Evolutionary conservation across 2,113 vertebrate species (phyloP).

Genomic region (Rhegmatorhina hoffmannsi): DNA sequence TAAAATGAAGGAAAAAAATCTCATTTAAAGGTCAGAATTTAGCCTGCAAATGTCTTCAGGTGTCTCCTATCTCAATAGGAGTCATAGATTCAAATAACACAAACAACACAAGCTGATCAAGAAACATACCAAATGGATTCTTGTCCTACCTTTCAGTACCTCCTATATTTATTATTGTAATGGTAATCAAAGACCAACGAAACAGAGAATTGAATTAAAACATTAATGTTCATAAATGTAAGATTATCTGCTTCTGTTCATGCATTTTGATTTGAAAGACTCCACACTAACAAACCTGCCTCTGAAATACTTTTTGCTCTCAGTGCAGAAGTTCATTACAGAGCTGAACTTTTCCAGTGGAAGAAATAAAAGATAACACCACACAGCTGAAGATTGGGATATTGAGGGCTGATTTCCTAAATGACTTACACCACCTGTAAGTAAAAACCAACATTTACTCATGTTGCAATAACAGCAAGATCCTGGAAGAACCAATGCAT

Average conservation of each 20-base stretch:
- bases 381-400: not conserved
- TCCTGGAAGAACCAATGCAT: not conserved
- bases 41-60: not conserved
- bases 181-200: not conserved
- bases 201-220: not conserved
- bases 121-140: not conserved
- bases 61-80: not conserved
- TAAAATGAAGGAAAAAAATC: not conserved
- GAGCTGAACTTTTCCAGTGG: not conserved
- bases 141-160: not conserved
- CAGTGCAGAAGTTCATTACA: not conserved
- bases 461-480: not conserved
- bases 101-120: not conserved
- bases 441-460: fast-evolving
- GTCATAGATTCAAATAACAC: not conserved
- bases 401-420: not conserved
- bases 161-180: not conserved
- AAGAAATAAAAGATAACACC: not conserved
- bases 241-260: not conserved
- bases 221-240: not conserved
- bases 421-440: fast-evolving
- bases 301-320: not conserved
- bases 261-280: not conserved
- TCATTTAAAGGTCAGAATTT: not conserved
- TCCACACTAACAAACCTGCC: not conserved